A percentile compares a stretch with the other conserved stretches of the same genome.
Conservation (phyloP, 2,888 invertebrate species). For the Eupithecia subumbrata region DNA sequence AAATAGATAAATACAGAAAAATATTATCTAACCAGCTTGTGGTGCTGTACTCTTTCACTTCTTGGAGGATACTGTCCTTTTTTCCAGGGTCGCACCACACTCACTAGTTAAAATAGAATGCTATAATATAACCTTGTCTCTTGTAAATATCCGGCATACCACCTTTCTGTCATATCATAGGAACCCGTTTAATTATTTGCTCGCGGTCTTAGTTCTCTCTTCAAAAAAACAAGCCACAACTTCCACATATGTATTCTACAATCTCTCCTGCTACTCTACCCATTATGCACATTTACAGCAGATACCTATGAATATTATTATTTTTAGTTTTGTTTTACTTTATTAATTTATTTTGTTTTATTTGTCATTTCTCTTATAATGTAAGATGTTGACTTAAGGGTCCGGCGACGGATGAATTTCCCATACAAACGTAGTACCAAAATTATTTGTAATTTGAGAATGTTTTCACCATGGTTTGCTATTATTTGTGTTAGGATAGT, state of each 20-base stretch:
- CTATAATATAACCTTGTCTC: not conserved
- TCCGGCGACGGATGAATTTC: too few species aligned
- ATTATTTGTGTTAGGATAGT: too few species aligned
- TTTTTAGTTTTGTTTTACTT: too few species aligned
- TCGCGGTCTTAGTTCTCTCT: not conserved
- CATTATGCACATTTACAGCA: too few species aligned
- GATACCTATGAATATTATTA: too few species aligned
- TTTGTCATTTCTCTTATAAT: too few species aligned
- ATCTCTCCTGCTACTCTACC: not conserved
- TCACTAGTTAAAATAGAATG: not conserved
- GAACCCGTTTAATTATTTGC: not conserved
- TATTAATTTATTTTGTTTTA: too few species aligned
- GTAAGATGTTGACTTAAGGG: too few species aligned
- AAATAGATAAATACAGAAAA: not conserved
- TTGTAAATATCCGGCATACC: not conserved
- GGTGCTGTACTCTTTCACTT: not conserved
- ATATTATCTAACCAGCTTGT: not conserved
- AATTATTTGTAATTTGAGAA: too few species aligned
- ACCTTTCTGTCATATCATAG: not conserved
- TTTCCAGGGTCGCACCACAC: not conserved
- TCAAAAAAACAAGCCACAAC: not conserved
- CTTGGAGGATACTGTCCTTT: not conserved
- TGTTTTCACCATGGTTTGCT: too few species aligned
- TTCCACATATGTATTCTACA: not conserved
- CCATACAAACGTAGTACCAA: too few species aligned